phyloP scores from a whole-genome alignment of 2,888 invertebrate genomes.

The Bembecia ichneumoniformis region DNA sequence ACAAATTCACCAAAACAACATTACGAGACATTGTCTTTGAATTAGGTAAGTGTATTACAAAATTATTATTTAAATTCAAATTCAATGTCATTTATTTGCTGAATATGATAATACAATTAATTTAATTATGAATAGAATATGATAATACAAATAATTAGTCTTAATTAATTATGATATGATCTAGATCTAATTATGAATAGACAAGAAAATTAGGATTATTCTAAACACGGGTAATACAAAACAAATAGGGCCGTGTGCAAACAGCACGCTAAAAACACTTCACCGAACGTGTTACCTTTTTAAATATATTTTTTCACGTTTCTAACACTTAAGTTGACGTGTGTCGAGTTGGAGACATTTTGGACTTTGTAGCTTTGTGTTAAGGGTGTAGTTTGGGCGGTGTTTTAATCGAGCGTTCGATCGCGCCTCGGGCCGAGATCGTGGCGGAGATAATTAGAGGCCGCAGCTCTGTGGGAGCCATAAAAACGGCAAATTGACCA shows the following conservation, averaged over 20 bases:
- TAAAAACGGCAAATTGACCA: constrained; percentile 74
- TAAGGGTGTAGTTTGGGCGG: constrained; percentile 19
- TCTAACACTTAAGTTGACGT: constrained; percentile 32
- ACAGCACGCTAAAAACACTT: constrained; percentile 20
- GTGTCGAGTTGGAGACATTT: constrained; percentile 14
- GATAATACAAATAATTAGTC: no score
- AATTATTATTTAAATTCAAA: no score
- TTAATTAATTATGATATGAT: no score
- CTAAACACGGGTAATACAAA: constrained; percentile 21
- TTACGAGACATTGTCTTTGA: no score
- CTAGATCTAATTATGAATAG: neutral
- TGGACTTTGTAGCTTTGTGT: constrained; percentile 17
- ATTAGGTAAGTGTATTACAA: no score
- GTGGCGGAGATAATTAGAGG: constrained; percentile 70
- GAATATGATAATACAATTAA: no score
- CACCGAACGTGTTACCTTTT: constrained; percentile 54
- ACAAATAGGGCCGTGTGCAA: constrained; percentile 42
- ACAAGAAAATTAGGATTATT: neutral
- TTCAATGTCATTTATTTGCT: no score
- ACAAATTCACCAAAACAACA: no score
- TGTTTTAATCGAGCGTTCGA: constrained; percentile 17
- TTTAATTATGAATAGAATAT: no score
- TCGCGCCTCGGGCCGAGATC: constrained; percentile 61
- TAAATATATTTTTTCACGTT: constrained; percentile 63
- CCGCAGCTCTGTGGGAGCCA: constrained; percentile 69